A percentile compares a stretch with the other conserved stretches of the same genome.
Conservation (phyloP, 1,140 invertebrate genomes). For the Bombus ignitus region DNA sequence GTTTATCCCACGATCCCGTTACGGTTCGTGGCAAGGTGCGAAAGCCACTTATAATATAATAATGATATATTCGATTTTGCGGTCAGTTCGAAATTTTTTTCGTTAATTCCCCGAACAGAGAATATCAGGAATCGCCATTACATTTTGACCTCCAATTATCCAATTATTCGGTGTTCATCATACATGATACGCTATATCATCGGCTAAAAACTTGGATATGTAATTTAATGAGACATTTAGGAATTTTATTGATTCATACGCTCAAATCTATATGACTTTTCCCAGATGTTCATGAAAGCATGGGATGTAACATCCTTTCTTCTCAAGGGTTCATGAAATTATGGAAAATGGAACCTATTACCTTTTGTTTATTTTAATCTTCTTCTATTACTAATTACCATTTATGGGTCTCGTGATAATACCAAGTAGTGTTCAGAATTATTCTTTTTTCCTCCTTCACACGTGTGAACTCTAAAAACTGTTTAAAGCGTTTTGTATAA, state of each 20-base stretch:
- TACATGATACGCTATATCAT: too few relatives aligned
- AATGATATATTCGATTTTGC: constrained; percentile 48
- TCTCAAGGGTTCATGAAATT: too few relatives aligned
- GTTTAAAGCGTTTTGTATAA: too few relatives aligned
- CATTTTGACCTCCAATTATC: neutral
- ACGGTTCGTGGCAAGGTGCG: constrained; percentile 39
- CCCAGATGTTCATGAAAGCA: neutral
- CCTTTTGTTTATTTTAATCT: too few relatives aligned
- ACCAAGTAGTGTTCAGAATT: too few relatives aligned
- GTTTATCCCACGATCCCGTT: constrained; percentile 41
- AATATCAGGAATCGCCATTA: neutral
- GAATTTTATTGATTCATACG: neutral
- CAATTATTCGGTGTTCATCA: neutral
- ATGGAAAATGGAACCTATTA: too few relatives aligned
- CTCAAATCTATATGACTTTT: neutral
- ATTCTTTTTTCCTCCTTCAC: too few relatives aligned
- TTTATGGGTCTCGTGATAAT: too few relatives aligned
- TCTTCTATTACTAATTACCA: too few relatives aligned
- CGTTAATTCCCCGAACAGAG: neutral
- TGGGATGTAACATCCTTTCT: too few relatives aligned
- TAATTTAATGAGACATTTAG: neutral
- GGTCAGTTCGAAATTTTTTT: neutral
- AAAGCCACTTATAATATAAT: constrained; percentile 49
- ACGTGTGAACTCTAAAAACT: too few relatives aligned
- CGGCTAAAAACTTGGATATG: neutral